Conservation (phyloP, 1,140 invertebrate genomes). For the Callitettix versicolor region DNA sequence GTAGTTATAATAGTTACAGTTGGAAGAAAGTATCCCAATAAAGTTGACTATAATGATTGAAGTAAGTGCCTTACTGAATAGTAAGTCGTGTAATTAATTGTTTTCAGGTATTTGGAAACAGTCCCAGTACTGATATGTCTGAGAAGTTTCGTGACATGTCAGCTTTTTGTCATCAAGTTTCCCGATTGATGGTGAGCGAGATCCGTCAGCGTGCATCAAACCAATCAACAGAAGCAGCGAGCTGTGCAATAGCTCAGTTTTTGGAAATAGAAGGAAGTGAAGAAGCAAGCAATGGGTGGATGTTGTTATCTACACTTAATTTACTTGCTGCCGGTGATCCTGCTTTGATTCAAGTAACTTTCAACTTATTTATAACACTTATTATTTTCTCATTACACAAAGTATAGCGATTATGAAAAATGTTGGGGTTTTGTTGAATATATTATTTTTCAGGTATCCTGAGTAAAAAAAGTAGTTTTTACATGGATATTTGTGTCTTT, state of each 20-base stretch:
- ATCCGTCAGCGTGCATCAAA: conserved; percentile 87
- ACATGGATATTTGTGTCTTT: no score
- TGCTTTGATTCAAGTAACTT: conserved; percentile 51
- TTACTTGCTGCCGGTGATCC: conserved; percentile 75
- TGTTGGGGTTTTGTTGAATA: no score
- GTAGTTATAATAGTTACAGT: no score
- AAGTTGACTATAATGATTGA: no score
- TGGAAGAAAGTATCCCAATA: no score
- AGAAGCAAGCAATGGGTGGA: conserved; percentile 93
- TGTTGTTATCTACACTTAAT: conserved; percentile 84
- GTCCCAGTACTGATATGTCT: conserved; percentile 83
- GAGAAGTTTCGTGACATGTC: conserved; percentile 91
- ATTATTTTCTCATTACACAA: no score
- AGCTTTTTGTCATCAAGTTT: conserved; percentile 88
- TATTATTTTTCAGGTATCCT: background rate
- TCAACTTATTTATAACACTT: background rate
- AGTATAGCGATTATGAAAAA: no score
- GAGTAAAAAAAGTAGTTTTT: no score
- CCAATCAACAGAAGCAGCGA: conserved; percentile 89
- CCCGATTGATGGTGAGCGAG: conserved; percentile 89
- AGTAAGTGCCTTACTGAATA: no score
- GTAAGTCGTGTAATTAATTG: no score
- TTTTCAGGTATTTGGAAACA: conserved; percentile 76
- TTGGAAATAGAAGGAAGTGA: conserved; percentile 86
- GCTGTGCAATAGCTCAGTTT: conserved; percentile 91